A percentile compares a stretch with the other conserved stretches of the same genome.
These are phyloP conservation scores for Pelodiscus sinensis DNA, from an alignment of 2,113 vertebrate genomes.

Conservation along the genomic window DNA sequence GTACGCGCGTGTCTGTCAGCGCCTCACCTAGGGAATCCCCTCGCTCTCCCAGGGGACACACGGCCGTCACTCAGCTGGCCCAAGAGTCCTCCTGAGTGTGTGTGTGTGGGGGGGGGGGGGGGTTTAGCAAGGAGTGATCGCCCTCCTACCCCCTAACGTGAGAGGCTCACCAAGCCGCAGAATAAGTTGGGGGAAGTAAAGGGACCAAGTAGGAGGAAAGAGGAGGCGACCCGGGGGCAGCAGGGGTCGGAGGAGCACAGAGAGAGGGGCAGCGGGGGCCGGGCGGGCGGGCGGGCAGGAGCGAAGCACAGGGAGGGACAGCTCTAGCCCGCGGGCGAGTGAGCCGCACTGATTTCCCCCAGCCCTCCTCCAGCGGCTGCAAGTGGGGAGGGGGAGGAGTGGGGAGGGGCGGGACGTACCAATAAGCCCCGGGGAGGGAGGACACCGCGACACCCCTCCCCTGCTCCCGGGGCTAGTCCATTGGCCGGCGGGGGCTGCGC, in stretches of 20 bases:
- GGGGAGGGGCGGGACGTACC: constrained; percentile 40
- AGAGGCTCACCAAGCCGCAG: neutral
- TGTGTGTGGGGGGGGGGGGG: neutral
- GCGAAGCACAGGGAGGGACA: neutral
- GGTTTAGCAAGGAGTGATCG: neutral
- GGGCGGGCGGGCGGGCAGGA: neutral
- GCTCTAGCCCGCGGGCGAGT: neutral
- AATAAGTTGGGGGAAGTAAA: neutral
- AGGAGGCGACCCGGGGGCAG: neutral
- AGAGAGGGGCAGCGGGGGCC: no score
- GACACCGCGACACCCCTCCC: neutral
- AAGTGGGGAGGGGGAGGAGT: neutral
- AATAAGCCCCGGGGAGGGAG: neutral
- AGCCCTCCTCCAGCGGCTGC: neutral
- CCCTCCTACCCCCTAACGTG: neutral
- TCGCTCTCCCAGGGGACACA: neutral
- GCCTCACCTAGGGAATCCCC: neutral
- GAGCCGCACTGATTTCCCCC: neutral
- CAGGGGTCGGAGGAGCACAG: fast-evolving
- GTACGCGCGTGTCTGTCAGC: neutral
- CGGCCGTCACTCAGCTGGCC: neutral
- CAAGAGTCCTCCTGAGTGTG: neutral
- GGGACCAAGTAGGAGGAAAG: neutral
- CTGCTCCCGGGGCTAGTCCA: neutral
- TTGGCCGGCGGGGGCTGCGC: neutral